Evolutionary conservation across 2,888 invertebrate genomes (phyloP), one percentile per base, ranked within the genome.

Genomic region (Prosapia bicincta): DNA sequence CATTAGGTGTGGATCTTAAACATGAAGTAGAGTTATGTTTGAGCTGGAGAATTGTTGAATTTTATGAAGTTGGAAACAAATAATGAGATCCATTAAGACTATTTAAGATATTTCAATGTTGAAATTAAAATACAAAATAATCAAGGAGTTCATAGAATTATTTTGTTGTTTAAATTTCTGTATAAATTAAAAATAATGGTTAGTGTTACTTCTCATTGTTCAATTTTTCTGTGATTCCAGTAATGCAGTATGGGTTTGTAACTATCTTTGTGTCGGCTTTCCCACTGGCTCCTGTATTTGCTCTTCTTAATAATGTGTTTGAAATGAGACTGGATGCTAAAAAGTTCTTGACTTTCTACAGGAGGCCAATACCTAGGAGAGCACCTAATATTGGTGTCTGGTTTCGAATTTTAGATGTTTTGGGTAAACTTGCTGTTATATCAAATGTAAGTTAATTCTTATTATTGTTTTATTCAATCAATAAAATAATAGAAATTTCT

Each of bases 201-300:
- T n/a, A n/a, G n/a, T n/a, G n/a, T n/a, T n/a, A n/a, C n/a, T n/a
- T n/a, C n/a, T n/a, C n/a, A n/a, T n/a, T n/a, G n/a, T n/a, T n/a
- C 13, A 15, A 9, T 67, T 25, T 10, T 67, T 66, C n/a, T 54
- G 1, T 26, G n/a, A 9, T 75, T 71, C 6, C 85, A 97, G 97
- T 97, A 71, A 87, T 98, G 65, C 99, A 99, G 85, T 99, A 97
- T 87, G 99, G 99, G 0, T 99, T 99, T 87, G 94, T 98, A 66
- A 98, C 98, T 1, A 94, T 99, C 81, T 99, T 99, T 86, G 98
- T 98, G 79, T 95, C 97, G 43, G 99, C 98, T 2, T 99, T 99
- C 87, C 99, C 99, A 0, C 86, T 99, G 72, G 99, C 98, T 0
- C 99, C 99, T 0, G 88, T 99, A 75, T 99, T 98, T 87, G 98